phyloP scores from a whole-genome alignment of 2,797 vertebrate species.

The Catharus ustulatus region DNA sequence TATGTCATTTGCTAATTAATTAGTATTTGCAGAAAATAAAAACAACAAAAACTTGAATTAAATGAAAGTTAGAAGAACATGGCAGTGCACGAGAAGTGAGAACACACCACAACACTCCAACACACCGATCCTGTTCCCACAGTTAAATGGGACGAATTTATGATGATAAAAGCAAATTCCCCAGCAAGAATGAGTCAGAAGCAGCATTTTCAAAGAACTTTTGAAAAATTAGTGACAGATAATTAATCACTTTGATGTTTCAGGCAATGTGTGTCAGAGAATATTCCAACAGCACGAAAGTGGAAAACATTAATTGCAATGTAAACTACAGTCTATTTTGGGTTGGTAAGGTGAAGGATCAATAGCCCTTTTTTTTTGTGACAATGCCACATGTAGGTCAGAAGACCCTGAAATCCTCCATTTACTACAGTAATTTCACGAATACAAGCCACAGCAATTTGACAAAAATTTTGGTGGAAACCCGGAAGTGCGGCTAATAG shows the following conservation, averaged over 20 bases:
- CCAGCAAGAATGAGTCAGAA: conserved; percentile 50
- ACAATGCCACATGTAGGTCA: fast-evolving
- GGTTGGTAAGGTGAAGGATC: not conserved
- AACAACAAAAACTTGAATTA: conserved; percentile 33
- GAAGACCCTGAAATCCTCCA: not conserved
- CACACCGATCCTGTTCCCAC: conserved; percentile 52
- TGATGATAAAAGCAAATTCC: conserved; percentile 52
- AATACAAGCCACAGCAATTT: too few species aligned
- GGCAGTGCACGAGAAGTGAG: conserved; percentile 23
- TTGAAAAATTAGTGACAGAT: not conserved
- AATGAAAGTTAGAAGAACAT: conserved; percentile 47
- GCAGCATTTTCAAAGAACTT: conserved; percentile 40
- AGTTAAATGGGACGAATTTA: conserved; percentile 54
- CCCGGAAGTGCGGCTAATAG: too few species aligned
- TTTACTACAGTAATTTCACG: too few species aligned
- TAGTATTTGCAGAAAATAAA: conserved; percentile 34
- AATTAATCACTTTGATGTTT: conserved; percentile 72
- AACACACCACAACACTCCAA: conserved; percentile 44
- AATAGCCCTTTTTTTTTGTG: not conserved
- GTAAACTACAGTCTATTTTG: not conserved
- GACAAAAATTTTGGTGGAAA: too few species aligned
- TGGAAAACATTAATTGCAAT: not conserved
- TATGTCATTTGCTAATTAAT: not conserved
- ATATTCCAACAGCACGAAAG: not conserved
- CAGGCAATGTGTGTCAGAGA: conserved; percentile 5